A percentile compares a stretch with the other conserved stretches of the same genome.
phyloP scores from a whole-genome alignment of 2,797 vertebrate species.

The Takifugu ocellatus region DNA sequence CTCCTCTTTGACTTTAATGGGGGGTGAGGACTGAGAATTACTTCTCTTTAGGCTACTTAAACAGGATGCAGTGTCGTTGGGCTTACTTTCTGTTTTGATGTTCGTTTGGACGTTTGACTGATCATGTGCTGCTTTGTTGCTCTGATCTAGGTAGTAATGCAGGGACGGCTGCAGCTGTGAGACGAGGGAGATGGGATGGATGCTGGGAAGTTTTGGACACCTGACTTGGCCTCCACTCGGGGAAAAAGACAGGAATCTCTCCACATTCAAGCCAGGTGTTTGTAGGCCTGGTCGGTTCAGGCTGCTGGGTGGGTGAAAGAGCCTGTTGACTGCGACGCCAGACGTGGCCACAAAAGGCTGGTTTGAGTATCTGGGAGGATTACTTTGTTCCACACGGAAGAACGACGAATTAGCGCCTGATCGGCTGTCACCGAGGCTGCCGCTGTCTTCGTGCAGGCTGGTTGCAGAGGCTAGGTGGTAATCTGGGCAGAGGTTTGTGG shows the following conservation, averaged over 20 bases:
- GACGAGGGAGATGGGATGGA: slow-evolving; percentile 1
- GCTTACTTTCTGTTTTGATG: slow-evolving; percentile 19
- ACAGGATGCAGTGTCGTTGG: slow-evolving; percentile 13
- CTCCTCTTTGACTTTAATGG: slow-evolving; percentile 47
- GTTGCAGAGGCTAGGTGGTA: slow-evolving; percentile 13
- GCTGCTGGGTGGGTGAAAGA: slow-evolving; percentile 19
- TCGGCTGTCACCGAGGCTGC: slow-evolving; percentile 16
- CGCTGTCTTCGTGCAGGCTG: slow-evolving; percentile 18
- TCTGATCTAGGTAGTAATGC: slow-evolving; percentile 21
- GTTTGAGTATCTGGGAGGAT: slow-evolving; percentile 21
- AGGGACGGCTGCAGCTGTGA: slow-evolving; percentile 52
- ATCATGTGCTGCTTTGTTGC: slow-evolving; percentile 23
- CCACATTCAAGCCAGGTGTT: slow-evolving; percentile 21
- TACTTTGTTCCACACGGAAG: slow-evolving; percentile 21
- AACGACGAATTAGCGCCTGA: slow-evolving; percentile 19
- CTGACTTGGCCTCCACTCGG: slow-evolving; percentile 32
- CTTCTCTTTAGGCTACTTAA: slow-evolving; percentile 41
- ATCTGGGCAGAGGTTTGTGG: slow-evolving; percentile 31
- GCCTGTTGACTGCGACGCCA: slow-evolving; percentile 25
- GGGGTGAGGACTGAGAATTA: slow-evolving; percentile 35
- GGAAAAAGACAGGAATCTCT: slow-evolving; percentile 46
- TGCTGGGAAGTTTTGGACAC: slow-evolving; percentile 27
- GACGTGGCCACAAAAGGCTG: slow-evolving; percentile 31
- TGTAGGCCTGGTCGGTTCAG: slow-evolving; percentile 28
- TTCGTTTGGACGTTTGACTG: slow-evolving; percentile 22